Percentiles rank a stretch among this genome's conserved stretches.
Evolutionary conservation across 1,140 invertebrate species (phyloP).

Genomic region (Venustaconcha ellipsiformis): DNA sequence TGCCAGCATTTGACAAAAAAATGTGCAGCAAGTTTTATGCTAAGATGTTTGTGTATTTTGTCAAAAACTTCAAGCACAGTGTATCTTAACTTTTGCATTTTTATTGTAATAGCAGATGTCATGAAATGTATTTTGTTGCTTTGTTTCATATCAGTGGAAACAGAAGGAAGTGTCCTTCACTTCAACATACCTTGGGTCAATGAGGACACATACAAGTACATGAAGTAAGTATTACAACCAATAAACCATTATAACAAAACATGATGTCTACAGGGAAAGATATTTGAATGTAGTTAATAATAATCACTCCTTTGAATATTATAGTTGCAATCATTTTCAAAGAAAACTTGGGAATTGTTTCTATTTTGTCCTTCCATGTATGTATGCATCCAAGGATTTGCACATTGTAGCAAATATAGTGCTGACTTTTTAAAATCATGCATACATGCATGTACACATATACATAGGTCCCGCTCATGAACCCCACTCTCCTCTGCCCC

Average conservation of each 20-base stretch:
- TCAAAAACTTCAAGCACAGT: too few relatives aligned
- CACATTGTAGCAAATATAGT: too few relatives aligned
- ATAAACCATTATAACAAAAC: neutral
- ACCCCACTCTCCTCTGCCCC: accelerated
- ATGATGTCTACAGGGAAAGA: neutral
- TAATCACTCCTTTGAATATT: conserved; percentile 3
- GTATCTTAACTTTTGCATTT: too few relatives aligned
- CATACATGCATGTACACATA: too few relatives aligned
- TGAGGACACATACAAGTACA: conserved; percentile 51
- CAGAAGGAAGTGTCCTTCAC: conserved; percentile 51
- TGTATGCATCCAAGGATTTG: too few relatives aligned
- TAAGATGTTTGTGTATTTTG: too few relatives aligned
- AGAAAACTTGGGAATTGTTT: neutral
- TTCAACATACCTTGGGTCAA: conserved; percentile 59
- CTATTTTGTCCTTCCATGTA: conserved; percentile 2
- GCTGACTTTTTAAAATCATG: too few relatives aligned
- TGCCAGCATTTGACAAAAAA: too few relatives aligned
- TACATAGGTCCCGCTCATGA: too few relatives aligned
- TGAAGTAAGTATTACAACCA: conserved; percentile 37
- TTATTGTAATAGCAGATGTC: too few relatives aligned
- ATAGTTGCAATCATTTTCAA: neutral
- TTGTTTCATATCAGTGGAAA: conserved; percentile 37
- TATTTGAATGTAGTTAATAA: neutral
- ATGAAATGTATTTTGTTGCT: neutral
- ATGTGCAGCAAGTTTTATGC: too few relatives aligned